Evolutionary conservation across 2,113 vertebrate species (phyloP).

Genomic region (Rostratula benghalensis): DNA sequence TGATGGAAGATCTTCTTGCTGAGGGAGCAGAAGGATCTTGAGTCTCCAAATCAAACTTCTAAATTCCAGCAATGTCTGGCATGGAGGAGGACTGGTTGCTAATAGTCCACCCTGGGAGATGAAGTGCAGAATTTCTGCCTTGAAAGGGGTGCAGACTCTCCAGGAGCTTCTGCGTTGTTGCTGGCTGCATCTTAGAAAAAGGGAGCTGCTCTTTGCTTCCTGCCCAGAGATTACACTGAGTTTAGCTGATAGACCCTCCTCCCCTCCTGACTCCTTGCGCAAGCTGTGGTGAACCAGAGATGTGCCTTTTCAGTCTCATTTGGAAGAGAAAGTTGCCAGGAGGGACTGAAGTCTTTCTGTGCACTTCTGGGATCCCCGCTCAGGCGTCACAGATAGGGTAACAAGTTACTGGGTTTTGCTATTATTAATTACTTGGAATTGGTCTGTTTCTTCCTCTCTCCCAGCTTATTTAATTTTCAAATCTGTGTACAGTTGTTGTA

Average conservation of each 20-base stretch:
- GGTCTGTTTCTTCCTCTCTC: neutral
- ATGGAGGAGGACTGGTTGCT: neutral
- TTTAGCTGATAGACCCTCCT: neutral
- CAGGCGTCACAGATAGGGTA: neutral
- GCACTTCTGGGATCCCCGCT: neutral
- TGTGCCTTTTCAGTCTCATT: neutral
- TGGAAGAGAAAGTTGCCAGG: neutral
- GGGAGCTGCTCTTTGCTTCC: neutral
- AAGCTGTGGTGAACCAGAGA: neutral
- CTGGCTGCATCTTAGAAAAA: neutral
- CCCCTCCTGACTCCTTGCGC: neutral
- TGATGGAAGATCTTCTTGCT: neutral
- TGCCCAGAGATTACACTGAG: neutral
- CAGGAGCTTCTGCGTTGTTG: fast-evolving
- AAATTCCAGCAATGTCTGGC: neutral
- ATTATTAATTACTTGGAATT: neutral
- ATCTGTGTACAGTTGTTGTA: neutral
- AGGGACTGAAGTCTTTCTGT: neutral
- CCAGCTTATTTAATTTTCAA: neutral
- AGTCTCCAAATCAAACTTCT: neutral
- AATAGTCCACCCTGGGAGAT: neutral
- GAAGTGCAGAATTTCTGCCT: neutral
- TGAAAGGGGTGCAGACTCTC: neutral
- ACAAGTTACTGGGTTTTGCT: neutral
- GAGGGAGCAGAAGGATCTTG: neutral